These are phyloP conservation scores for Drosophila nigromelanica DNA, from an alignment of 1,140 invertebrate genomes.

Conservation along the genomic window DNA sequence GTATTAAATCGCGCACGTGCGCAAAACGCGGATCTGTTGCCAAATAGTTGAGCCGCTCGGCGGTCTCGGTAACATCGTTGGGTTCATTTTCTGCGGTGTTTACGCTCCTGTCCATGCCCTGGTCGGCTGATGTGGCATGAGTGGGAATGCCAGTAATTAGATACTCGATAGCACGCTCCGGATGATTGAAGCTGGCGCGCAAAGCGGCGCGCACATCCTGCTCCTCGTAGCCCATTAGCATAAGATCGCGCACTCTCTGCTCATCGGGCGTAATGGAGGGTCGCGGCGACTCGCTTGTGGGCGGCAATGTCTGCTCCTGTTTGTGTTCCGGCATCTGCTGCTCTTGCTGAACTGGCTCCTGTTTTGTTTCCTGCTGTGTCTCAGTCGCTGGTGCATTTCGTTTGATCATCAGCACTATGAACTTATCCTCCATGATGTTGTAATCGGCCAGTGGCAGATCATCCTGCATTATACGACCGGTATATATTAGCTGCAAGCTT, in stretches of 20 bases:
- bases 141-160: slow-evolving; percentile 60
- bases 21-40: slow-evolving; percentile 44
- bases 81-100: background rate
- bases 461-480: slow-evolving; percentile 71
- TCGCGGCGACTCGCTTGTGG: background rate
- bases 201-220: slow-evolving; percentile 65
- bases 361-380: background rate
- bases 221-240: slow-evolving; percentile 72
- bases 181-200: slow-evolving; percentile 75
- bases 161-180: slow-evolving; percentile 77
- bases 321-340: background rate
- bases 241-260: slow-evolving; percentile 50
- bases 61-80: background rate
- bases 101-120: background rate
- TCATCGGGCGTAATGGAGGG: slow-evolving; percentile 42
- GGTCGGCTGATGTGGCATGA: background rate
- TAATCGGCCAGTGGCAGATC: slow-evolving; percentile 51
- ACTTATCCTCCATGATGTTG: slow-evolving; percentile 58
- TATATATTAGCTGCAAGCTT: slow-evolving; percentile 64
- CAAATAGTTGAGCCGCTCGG: slow-evolving; percentile 26
- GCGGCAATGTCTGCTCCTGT: background rate
- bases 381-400: slow-evolving; percentile 1
- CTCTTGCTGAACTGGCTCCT: slow-evolving; percentile 1
- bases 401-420: slow-evolving; percentile 70
- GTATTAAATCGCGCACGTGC: slow-evolving; percentile 58